These are phyloP conservation scores for Elysia chlorotica DNA, from an alignment of 1,140 invertebrate species.

Conservation along the genomic window DNA sequence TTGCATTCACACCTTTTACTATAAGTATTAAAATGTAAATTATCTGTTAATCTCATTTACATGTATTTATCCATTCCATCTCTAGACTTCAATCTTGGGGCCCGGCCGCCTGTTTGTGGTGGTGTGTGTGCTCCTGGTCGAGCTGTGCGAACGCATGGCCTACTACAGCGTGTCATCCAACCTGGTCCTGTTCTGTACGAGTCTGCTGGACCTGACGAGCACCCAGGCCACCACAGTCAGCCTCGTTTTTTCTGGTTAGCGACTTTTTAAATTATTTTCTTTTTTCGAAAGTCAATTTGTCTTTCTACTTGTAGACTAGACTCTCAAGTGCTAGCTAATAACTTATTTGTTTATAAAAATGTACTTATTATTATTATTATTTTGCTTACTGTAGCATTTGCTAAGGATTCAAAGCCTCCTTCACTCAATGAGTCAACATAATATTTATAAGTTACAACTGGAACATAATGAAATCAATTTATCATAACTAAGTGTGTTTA, in stretches of 20 bases:
- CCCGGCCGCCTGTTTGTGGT: conserved; percentile 25
- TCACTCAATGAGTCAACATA: too few relatives aligned
- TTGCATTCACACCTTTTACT: too few relatives aligned
- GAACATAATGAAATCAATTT: too few relatives aligned
- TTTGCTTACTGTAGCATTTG: not conserved
- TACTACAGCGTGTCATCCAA: conserved; percentile 52
- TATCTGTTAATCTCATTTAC: too few relatives aligned
- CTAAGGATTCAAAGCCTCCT: too few relatives aligned
- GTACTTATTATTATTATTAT: not conserved
- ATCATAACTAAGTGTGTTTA: too few relatives aligned
- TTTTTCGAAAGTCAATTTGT: not conserved
- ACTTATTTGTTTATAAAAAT: not conserved
- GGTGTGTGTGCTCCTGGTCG: conserved; percentile 37
- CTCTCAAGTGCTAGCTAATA: not conserved
- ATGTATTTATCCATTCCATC: not conserved
- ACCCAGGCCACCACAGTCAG: conserved; percentile 37
- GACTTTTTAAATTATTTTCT: too few relatives aligned
- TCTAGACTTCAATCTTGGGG: not conserved
- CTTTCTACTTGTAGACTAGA: not conserved
- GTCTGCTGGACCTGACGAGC: conserved; percentile 30
- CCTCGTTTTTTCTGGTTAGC: conserved; percentile 44
- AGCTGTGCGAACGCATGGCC: conserved; percentile 46
- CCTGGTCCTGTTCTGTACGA: conserved; percentile 45
- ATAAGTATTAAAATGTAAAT: too few relatives aligned
- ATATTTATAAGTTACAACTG: too few relatives aligned